Evolutionary conservation across 2,888 invertebrate species (phyloP).

Genomic region (Acanthoscelides obtectus): DNA sequence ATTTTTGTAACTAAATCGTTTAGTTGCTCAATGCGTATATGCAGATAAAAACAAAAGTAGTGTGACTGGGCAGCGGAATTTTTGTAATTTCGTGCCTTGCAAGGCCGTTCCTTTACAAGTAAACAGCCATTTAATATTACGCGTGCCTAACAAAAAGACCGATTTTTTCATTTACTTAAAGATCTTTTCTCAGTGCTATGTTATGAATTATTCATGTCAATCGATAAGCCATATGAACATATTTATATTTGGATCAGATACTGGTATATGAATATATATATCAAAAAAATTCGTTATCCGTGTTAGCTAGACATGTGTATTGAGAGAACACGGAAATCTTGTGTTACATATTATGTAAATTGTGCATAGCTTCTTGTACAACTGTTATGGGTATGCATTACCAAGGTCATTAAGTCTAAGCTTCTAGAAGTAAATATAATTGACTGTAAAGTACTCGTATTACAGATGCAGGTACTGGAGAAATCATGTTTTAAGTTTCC

Average conservation of each 20-base stretch:
- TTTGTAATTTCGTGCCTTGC: not conserved
- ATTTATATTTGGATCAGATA: not conserved
- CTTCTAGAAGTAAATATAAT: not conserved
- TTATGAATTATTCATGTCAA: not conserved
- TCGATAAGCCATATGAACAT: no score
- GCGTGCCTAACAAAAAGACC: not conserved
- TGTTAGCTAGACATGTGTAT: not conserved
- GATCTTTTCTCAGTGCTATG: not conserved
- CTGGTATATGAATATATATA: not conserved
- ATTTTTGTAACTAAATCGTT: not conserved
- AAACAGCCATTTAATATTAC: not conserved
- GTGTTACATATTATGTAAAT: not conserved
- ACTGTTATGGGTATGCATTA: not conserved
- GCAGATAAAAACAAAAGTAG: not conserved
- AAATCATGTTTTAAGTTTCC: no score
- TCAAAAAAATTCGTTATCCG: not conserved
- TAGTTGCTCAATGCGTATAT: not conserved
- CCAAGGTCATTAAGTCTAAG: not conserved
- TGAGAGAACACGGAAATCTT: not conserved
- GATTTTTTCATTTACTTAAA: not conserved
- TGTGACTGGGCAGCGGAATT: not conserved
- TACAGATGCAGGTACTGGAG: no score
- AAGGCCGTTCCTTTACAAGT: not conserved
- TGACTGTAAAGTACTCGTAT: no score
- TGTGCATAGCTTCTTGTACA: not conserved